A percentile compares a stretch with the other conserved stretches of the same genome.
phyloP scores from a whole-genome alignment of 2,888 invertebrate species.

The Entomobrya proxima region DNA sequence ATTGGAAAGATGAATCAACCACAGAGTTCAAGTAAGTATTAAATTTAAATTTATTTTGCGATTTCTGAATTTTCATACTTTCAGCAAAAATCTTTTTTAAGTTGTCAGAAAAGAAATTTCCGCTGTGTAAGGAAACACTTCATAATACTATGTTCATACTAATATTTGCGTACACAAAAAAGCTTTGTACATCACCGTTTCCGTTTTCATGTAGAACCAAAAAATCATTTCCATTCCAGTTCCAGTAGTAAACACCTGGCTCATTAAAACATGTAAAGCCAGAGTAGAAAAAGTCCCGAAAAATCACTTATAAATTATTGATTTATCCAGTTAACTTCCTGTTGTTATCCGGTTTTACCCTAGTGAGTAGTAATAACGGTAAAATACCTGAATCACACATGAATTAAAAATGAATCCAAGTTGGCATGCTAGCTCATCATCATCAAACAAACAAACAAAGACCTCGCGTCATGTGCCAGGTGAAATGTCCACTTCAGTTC shows the following conservation, averaged over 20 bases:
- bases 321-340: slow-evolving; percentile 52
- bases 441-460: not conserved
- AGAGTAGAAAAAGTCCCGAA: not conserved
- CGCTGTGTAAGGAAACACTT: too few relatives aligned
- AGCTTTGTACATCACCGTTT: too few relatives aligned
- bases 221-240: too few relatives aligned
- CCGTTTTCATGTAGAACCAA: too few relatives aligned
- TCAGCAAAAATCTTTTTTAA: too few relatives aligned
- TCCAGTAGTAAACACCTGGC: not conserved
- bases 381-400: not conserved
- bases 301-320: slow-evolving; percentile 49
- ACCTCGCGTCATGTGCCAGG: not conserved
- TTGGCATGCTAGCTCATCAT: slow-evolving; percentile 13
- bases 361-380: not conserved
- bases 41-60: not conserved
- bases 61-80: not conserved
- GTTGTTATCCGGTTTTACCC: not conserved
- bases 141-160: too few relatives aligned
- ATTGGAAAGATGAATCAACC: slow-evolving; percentile 70
- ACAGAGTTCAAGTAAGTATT: slow-evolving; percentile 73
- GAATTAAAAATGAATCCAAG: slow-evolving; percentile 8
- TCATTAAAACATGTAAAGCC: not conserved
- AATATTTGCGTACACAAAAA: too few relatives aligned
- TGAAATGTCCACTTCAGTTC: slow-evolving; percentile 19
- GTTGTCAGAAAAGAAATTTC: too few relatives aligned